Base-by-base conservation (phyloP, 2,888 invertebrate species). In the Aporophyla nigra region DNA sequence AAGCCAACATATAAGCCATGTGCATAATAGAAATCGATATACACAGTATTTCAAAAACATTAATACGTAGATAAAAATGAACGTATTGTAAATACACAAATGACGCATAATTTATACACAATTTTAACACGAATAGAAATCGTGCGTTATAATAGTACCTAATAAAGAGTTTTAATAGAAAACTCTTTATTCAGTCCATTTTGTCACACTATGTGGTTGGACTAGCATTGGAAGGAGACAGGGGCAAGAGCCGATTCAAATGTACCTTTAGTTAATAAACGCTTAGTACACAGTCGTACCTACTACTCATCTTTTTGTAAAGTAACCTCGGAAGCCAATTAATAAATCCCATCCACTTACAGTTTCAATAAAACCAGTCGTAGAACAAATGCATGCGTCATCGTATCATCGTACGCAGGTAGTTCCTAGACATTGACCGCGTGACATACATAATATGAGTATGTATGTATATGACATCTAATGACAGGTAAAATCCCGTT, bases 401-500 rank as follows among this genome's bases (percentile, higher is more conserved):
- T 10, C 1, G 10, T n/a, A 53, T 16, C 66, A 76, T 21, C 27
- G n/a, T 51, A 24, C 49, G 54, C 53, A 24, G 46, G 16, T 68
- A 33, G 53, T 70, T 77, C 54, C 40, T 61, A 14, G 61, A 70
- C n/a, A 10, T 33, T 58, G 74, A 70, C 75, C 61, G 63, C 70
- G 66, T 81, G 74, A 83, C 77, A 83, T 68, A 61, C 59, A 65
- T 76, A n/a, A n/a, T 5, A 24, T 24, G 19, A 10, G 9, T 72
- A 56, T 71, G n/a, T 72, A 46, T 56, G 14, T 19, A 21, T 61
- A 74, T n/a, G n/a, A 54, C 59, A 51, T 19, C 10, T 61, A 56
- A 56, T 33, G 61, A 12, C 62, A 72, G 84, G 84, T 82, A 76
- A 27, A 71, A 61, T 82, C 78, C 84, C 85, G 80, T 76, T 85